Evolutionary conservation across 2,888 invertebrate genomes (phyloP), one percentile per base, ranked within the genome.

Genomic region (Galeruca laticollis): DNA sequence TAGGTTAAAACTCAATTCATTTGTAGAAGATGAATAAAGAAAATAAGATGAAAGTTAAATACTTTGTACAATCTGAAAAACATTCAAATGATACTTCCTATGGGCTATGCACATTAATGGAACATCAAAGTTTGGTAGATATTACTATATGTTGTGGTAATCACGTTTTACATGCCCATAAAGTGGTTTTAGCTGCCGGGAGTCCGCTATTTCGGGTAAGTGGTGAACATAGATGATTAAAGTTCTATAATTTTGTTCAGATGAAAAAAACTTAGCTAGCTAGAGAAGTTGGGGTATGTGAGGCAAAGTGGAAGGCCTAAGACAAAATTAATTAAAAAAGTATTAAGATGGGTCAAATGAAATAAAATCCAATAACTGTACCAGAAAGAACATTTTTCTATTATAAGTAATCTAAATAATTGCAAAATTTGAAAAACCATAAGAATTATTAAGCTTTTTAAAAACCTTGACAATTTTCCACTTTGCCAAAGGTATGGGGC

Each of bases 91-190:
- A 91, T 82, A 86, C 92, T 76, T 88, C 91, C 82, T 89, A 90
- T 62, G 88, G 90, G 80, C 89, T 93, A 81, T 91, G 92, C 73
- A 90, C 90, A 80, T 86, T 93, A 51, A 87, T 93, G 81, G 92
- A 92, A 85, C 90, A 90, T 82, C 92, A 93, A 83, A 90, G 90
- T 69, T 87, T 93, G 73, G 93, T 93, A 51, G 93, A 93, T 83
- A 89, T 93, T 84, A 92, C 92, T 61, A 88, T 93, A 56, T 90
- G 91, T 87, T 93, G 93, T 82, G 92, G 92, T 79, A 91, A 91
- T 59, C 91, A 92, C 81, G 91, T 92, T 77, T 87, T 93, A 77
- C 90, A 91, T 82, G 92, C 92, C 57, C 93, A 93, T 81, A 91
- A 92, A 85, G 89, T 91, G 72, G 91, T 93, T 71, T 86, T 93